Evolutionary conservation across 2,797 vertebrate species (phyloP), one percentile per base, ranked within the genome.

Genomic region (Rhinichthys osculus): DNA sequence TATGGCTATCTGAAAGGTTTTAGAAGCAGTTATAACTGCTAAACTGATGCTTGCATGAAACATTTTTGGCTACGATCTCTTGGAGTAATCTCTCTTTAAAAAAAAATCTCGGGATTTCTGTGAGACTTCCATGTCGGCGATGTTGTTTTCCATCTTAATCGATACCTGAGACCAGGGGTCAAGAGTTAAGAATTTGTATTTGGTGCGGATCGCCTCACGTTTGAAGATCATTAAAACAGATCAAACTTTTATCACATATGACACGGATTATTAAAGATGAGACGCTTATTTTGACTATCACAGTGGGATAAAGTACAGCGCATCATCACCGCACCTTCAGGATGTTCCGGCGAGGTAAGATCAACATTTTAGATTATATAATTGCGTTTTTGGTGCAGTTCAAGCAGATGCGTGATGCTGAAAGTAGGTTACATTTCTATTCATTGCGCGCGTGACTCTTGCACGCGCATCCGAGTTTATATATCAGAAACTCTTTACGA

Each of bases 291-390:
- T 77, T 87, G 77, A 74, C 35, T 1, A 73, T 67, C 69, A 67
- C 54, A 27, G 81, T 70, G 85, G 74, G 62, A 78, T 83, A 83
- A 83, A 78, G 81, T 78, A 33, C 81, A 72, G 76, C 30, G 76
- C 69, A 72, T 21, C 66, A 44, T 66, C 82, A 74, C 71, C 27
- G 78, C 74, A 72, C 82, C 62, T 85, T 80, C 89, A 90, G 86
- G 81, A 90, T 90, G 89, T 90, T 89, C 84, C 87, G 76, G 80
- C 86, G 86, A 85, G 89, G 87, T 89, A 90, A 88, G 85, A 82
- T 71, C 40, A 47, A 35, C 67, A 52, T 62, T 77, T 54, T 21
- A 54, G 17, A 11, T 80, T 79, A 79, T 85, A 33, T 84, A 52
- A 62, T 62, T 59, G 35, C 62, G 67, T 71, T 14, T 27, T 85